Percentiles rank a stretch among this genome's conserved stretches.
Evolutionary conservation across 2,888 invertebrate species (phyloP).

Genomic region (Sisyra terminalis): DNA sequence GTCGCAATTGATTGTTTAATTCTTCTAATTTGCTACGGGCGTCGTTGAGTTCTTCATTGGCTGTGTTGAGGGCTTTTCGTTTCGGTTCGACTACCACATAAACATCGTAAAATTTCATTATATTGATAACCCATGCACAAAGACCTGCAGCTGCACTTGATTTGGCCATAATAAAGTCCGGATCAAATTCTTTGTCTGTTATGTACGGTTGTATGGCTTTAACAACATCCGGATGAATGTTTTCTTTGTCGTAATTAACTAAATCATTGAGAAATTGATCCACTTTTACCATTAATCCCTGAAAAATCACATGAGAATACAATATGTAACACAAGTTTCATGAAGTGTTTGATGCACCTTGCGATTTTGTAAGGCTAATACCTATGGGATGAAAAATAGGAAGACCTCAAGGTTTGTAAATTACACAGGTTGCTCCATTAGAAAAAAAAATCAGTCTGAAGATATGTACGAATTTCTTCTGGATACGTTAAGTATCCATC

Average conservation of each 20-base stretch:
- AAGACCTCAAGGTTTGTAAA: too few relatives aligned
- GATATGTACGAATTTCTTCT: too few relatives aligned
- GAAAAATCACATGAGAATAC: too few relatives aligned
- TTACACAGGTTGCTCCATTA: too few relatives aligned
- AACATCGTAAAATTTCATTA: conserved; percentile 75
- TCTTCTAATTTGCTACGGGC: conserved; percentile 65
- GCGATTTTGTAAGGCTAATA: too few relatives aligned
- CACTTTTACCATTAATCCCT: conserved; percentile 68
- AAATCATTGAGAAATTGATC: conserved; percentile 73
- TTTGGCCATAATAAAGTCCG: conserved; percentile 68
- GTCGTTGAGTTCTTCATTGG: conserved; percentile 67
- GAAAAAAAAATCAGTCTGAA: too few relatives aligned
- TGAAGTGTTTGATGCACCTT: too few relatives aligned
- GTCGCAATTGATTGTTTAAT: conserved; percentile 54
- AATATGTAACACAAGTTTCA: too few relatives aligned
- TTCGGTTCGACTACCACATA: conserved; percentile 88
- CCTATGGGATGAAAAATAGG: too few relatives aligned
- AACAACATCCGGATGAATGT: conserved; percentile 74
- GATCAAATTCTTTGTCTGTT: conserved; percentile 61
- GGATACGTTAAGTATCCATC: too few relatives aligned
- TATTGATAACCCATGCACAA: conserved; percentile 90
- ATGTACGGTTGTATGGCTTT: conserved; percentile 54
- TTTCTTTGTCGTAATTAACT: conserved; percentile 82
- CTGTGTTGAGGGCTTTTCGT: conserved; percentile 65
- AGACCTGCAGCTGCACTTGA: conserved; percentile 85